Percentiles rank a stretch among this genome's conserved stretches.
phyloP scores from a whole-genome alignment of 2,113 vertebrate species.

The Atlantisia rogersi region DNA sequence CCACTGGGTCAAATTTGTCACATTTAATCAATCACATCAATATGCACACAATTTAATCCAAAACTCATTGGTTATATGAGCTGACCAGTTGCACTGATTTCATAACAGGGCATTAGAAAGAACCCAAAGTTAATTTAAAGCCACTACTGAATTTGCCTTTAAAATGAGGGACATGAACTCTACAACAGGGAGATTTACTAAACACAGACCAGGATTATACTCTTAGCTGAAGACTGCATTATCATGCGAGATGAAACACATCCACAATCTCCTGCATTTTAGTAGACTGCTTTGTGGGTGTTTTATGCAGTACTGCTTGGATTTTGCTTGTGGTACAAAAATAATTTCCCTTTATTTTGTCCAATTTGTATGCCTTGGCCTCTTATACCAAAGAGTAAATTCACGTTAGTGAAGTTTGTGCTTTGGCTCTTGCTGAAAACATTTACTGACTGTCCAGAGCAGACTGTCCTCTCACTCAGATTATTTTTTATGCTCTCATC shows the following conservation, averaged over 20 bases:
- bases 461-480: not conserved
- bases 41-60: not conserved
- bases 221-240: slow-evolving; percentile 40
- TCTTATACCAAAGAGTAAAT: not conserved
- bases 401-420: not conserved
- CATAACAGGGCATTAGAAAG: not conserved
- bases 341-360: not conserved
- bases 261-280: not conserved
- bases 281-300: not conserved
- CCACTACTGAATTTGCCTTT: slow-evolving; percentile 10
- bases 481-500: not conserved
- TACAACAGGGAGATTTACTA: slow-evolving; percentile 20
- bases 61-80: not conserved
- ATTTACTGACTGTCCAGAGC: not conserved
- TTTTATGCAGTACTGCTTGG: not conserved
- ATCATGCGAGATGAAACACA: slow-evolving; percentile 26
- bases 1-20: not conserved
- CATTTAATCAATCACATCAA: not conserved
- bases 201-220: slow-evolving; percentile 38
- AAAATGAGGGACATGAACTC: slow-evolving; percentile 17
- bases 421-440: not conserved
- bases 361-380: not conserved
- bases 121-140: slow-evolving; percentile 7
- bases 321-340: not conserved
- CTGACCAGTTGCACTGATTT: not conserved